Conservation (phyloP, 2,797 vertebrate genomes). For the Mus spretus region DNA sequence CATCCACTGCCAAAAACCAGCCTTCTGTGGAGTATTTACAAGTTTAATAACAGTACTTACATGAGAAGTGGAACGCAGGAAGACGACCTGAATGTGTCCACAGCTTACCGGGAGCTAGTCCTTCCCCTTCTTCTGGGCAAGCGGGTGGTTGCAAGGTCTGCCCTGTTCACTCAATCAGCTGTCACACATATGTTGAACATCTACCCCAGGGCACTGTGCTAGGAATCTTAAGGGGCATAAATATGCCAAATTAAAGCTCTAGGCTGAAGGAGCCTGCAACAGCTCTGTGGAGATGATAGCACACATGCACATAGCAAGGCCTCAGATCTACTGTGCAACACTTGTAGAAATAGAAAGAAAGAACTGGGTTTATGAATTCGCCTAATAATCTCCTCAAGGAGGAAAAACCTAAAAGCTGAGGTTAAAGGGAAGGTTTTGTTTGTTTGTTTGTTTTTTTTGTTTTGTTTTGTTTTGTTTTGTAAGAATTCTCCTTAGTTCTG, state of each 20-base stretch:
- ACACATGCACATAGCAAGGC: not conserved
- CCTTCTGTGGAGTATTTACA: conserved; percentile 83
- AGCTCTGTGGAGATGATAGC: not conserved
- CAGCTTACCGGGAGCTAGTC: conserved; percentile 61
- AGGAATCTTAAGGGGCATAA: not conserved
- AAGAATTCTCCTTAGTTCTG: not conserved
- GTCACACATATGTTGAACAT: not conserved
- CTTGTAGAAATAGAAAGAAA: not conserved
- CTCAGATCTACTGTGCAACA: not conserved
- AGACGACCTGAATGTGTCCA: conserved; percentile 70
- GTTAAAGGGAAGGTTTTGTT: not conserved
- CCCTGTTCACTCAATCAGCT: not conserved
- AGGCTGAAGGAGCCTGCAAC: not conserved
- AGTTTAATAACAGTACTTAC: conserved; percentile 86
- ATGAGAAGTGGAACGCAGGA: conserved; percentile 80
- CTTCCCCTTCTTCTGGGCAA: conserved; percentile 68
- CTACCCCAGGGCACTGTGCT: not conserved
- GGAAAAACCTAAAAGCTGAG: not conserved
- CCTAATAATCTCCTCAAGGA: not conserved
- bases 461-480: not conserved
- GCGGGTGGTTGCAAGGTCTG: conserved; percentile 23
- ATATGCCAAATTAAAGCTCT: not conserved
- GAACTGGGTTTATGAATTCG: not conserved
- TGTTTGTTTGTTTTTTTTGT: not conserved
- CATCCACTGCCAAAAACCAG: conserved; percentile 78